phyloP scores from a whole-genome alignment of 2,888 invertebrate genomes.

The Branchipolynoe longqiensis region DNA sequence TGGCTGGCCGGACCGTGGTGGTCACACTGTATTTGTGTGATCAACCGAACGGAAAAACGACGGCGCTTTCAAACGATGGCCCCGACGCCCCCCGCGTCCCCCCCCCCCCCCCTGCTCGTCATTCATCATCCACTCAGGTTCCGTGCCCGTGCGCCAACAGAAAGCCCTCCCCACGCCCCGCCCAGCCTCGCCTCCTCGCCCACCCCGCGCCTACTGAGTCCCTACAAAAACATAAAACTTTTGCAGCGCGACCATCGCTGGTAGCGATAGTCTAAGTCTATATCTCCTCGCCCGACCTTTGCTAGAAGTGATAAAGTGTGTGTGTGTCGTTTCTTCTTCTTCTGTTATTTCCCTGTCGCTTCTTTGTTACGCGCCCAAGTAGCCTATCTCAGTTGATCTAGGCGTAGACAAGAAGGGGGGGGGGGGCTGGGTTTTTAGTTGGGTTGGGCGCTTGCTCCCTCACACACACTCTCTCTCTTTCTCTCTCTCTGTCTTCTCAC shows the following conservation, averaged over 20 bases:
- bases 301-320: constrained; percentile 53
- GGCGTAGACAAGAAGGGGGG: constrained; percentile 18
- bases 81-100: neutral
- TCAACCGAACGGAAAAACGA: constrained; percentile 56
- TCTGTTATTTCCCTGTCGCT: too few relatives aligned
- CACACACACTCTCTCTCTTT: too few relatives aligned
- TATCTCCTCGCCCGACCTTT: constrained; percentile 14
- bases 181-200: too few relatives aligned
- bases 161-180: too few relatives aligned
- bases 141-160: constrained; percentile 29
- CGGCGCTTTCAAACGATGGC: constrained; percentile 33
- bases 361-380: constrained; percentile 42
- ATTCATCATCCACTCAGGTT: constrained; percentile 50
- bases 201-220: too few relatives aligned
- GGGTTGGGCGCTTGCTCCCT: neutral
- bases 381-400: neutral
- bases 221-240: constrained; percentile 5
- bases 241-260: neutral
- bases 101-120: constrained; percentile 8
- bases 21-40: constrained; percentile 51
- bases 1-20: constrained; percentile 37
- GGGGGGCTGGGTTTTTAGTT: neutral
- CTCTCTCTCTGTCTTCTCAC: too few relatives aligned
- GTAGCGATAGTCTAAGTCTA: neutral
- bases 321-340: too few relatives aligned